Evolutionary conservation across 2,888 invertebrate species (phyloP).

Genomic region (Epistrophe grossulariae): DNA sequence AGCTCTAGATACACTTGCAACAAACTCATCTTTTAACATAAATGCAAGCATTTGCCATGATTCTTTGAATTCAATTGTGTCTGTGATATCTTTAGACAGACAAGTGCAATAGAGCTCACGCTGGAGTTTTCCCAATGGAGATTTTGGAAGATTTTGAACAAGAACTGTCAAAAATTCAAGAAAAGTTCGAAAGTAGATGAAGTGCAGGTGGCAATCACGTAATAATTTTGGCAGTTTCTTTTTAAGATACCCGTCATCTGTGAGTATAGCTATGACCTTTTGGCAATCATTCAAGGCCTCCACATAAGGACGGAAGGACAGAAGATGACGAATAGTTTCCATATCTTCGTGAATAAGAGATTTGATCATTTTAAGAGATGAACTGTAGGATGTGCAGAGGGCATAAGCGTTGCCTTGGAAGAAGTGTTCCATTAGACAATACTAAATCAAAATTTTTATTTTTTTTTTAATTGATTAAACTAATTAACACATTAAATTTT

Average conservation of each 20-base stretch:
- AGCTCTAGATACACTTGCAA: constrained; percentile 84
- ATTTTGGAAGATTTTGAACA: constrained; percentile 89
- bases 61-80: constrained; percentile 88
- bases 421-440: constrained; percentile 94
- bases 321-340: constrained; percentile 86
- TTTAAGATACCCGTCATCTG: constrained; percentile 87
- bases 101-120: constrained; percentile 91
- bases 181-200: constrained; percentile 88
- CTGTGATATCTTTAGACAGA: constrained; percentile 86
- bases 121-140: constrained; percentile 91
- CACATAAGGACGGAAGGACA: constrained; percentile 89
- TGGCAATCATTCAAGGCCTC: constrained; percentile 85
- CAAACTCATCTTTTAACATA: constrained; percentile 90
- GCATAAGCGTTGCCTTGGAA: constrained; percentile 88
- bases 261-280: constrained; percentile 86
- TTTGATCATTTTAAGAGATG: constrained; percentile 85
- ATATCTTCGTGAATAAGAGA: constrained; percentile 86
- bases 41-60: constrained; percentile 90
- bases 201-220: constrained; percentile 87
- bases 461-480: background rate
- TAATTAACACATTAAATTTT: constrained; percentile 22
- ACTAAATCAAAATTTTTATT: constrained; percentile 85
- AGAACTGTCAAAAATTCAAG: constrained; percentile 89
- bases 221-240: constrained; percentile 86
- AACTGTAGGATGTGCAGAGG: constrained; percentile 87